Evolutionary conservation across 2,113 vertebrate species (phyloP).

Genomic region (Grallaria varia): DNA sequence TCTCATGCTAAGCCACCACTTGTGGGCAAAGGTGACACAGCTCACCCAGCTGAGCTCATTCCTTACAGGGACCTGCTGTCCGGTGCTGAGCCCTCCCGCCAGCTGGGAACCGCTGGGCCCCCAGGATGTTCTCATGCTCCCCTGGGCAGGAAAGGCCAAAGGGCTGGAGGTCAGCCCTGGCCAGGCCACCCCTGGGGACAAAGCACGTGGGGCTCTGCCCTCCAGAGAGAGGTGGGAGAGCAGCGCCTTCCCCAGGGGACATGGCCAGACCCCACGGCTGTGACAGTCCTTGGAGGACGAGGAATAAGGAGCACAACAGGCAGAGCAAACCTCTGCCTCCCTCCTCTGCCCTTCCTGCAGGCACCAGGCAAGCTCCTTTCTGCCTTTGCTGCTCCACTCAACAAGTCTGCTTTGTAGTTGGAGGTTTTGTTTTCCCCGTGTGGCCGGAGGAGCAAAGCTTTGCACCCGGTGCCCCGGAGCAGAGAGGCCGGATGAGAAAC

Average conservation of each 20-base stretch:
- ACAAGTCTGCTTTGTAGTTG: not conserved
- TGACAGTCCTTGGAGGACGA: fast-evolving
- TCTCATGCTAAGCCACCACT: not conserved
- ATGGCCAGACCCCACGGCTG: fast-evolving
- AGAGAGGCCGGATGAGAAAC: not conserved
- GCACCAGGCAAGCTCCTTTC: not conserved
- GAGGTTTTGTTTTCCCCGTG: not conserved
- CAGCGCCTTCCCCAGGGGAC: not conserved
- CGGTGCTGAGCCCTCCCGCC: fast-evolving
- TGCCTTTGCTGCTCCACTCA: not conserved
- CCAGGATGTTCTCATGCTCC: not conserved
- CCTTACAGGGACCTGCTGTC: fast-evolving
- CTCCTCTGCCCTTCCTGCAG: not conserved
- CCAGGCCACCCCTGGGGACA: not conserved
- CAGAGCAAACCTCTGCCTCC: not conserved
- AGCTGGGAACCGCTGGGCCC: fast-evolving
- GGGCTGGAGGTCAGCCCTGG: not conserved
- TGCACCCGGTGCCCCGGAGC: not conserved
- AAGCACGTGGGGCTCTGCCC: not conserved
- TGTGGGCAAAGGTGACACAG: not conserved
- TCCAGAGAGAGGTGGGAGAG: not conserved
- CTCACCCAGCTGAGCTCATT: not conserved
- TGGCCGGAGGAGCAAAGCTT: not conserved
- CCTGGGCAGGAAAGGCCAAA: not conserved
- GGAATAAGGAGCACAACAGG: fast-evolving